phyloP scores from a whole-genome alignment of 2,888 invertebrate genomes.

The Plagodis dolabraria region DNA sequence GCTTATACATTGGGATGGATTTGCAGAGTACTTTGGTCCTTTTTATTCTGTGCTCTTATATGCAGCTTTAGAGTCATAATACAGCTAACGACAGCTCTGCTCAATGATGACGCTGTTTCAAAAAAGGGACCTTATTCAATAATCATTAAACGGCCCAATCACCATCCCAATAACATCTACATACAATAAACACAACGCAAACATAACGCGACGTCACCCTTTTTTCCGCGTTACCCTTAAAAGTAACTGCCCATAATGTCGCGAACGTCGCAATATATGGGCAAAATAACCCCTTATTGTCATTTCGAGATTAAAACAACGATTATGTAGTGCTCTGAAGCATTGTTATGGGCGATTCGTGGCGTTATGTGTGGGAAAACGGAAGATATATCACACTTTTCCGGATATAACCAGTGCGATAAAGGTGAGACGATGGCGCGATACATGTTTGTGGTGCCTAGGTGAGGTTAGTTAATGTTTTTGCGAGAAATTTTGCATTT shows the following conservation, averaged over 20 bases:
- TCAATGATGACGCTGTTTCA: too few relatives aligned
- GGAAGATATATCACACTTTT: slow-evolving; percentile 2
- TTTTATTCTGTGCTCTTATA: too few relatives aligned
- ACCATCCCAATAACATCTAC: background rate
- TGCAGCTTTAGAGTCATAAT: too few relatives aligned
- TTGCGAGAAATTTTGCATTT: too few relatives aligned
- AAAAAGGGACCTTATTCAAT: background rate
- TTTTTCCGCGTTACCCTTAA: slow-evolving; percentile 14
- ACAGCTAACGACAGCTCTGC: too few relatives aligned
- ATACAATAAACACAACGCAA: slow-evolving; percentile 1
- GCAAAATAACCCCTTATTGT: slow-evolving; percentile 9
- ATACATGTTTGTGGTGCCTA: too few relatives aligned
- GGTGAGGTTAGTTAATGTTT: too few relatives aligned
- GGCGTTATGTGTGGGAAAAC: slow-evolving; percentile 5
- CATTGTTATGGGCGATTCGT: slow-evolving; percentile 18
- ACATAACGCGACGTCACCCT: background rate
- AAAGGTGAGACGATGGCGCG: too few relatives aligned
- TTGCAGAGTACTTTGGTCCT: too few relatives aligned
- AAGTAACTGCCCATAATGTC: slow-evolving; percentile 23
- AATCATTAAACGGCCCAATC: background rate
- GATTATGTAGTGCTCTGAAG: slow-evolving; percentile 16
- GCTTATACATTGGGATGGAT: too few relatives aligned
- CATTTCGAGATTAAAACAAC: slow-evolving; percentile 27
- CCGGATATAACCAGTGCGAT: background rate
- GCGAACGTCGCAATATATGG: slow-evolving; percentile 17